Conservation (phyloP, 2,113 vertebrate species). For the Stigmatopora argus region DNA sequence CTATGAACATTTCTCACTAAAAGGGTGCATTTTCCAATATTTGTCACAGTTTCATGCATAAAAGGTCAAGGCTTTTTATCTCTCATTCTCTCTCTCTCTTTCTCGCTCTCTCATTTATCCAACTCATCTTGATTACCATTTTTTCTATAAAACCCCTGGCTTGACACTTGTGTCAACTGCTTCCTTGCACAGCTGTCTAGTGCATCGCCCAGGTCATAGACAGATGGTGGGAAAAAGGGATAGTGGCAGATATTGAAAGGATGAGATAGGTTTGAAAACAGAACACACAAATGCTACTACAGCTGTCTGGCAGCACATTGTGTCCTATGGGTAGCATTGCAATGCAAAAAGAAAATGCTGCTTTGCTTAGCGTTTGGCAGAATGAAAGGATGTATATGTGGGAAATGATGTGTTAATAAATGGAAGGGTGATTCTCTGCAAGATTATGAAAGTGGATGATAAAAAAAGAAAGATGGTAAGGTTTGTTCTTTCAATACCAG, state of each 20-base stretch:
- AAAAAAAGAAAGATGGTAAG: no score
- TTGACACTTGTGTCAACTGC: conserved; percentile 62
- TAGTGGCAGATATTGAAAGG: conserved; percentile 15
- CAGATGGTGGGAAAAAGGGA: conserved; percentile 19
- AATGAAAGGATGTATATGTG: conserved; percentile 20
- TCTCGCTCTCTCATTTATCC: conserved; percentile 7
- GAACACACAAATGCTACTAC: conserved; percentile 26
- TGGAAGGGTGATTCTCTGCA: conserved; percentile 11
- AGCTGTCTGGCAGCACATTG: conserved; percentile 41
- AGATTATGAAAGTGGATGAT: conserved; percentile 1
- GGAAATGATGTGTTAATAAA: conserved; percentile 17
- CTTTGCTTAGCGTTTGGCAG: conserved; percentile 41
- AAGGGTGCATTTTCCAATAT: no score
- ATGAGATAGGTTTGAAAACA: conserved; percentile 29
- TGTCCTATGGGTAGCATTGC: conserved; percentile 41
- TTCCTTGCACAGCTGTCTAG: conserved; percentile 50
- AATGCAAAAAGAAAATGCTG: conserved; percentile 38
- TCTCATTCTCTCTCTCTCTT: neutral
- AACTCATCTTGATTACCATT: neutral
- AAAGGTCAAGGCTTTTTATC: neutral
- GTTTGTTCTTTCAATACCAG: conserved; percentile 6
- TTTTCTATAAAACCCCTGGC: conserved; percentile 29
- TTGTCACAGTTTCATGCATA: no score
- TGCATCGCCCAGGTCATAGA: conserved; percentile 34
- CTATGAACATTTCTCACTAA: no score